Conservation (phyloP, 2,113 vertebrate genomes). For the Nematolebias whitei region DNA sequence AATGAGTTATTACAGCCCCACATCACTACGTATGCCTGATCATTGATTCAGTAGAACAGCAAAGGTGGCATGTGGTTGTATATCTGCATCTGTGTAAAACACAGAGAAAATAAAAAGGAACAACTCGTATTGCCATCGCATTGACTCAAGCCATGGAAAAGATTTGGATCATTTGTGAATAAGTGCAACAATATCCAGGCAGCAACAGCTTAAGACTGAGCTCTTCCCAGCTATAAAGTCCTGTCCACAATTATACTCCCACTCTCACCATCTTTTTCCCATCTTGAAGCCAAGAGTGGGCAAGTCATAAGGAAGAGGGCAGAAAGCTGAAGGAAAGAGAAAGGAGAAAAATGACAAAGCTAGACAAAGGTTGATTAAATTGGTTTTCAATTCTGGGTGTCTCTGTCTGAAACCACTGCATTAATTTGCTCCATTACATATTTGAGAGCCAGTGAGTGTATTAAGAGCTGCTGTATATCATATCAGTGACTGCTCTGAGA, state of each 20-base stretch:
- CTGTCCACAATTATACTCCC: conserved; percentile 44
- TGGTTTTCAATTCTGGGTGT: conserved; percentile 75
- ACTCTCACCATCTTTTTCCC: not conserved
- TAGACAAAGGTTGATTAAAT: conserved; percentile 78
- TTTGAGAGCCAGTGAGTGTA: conserved; percentile 76
- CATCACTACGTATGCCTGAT: no score
- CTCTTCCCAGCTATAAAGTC: conserved; percentile 46
- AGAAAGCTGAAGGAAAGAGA: conserved; percentile 43
- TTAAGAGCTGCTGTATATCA: conserved; percentile 75
- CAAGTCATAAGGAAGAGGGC: not conserved
- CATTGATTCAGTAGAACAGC: no score
- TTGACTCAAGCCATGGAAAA: no score
- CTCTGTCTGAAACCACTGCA: conserved; percentile 65
- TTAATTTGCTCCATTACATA: conserved; percentile 74
- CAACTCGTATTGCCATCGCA: no score
- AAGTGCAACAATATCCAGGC: conserved; percentile 57
- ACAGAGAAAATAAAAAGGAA: no score
- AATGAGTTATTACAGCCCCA: no score
- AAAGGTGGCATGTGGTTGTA: no score
- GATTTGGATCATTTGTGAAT: no score
- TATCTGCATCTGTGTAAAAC: no score
- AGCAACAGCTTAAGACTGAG: conserved; percentile 41
- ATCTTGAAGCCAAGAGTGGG: conserved; percentile 36
- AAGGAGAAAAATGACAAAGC: conserved; percentile 61
- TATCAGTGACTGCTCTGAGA: conserved; percentile 60